Evolutionary conservation across 2,888 invertebrate genomes (phyloP).

Genomic region (Lithophane semibrunnea): DNA sequence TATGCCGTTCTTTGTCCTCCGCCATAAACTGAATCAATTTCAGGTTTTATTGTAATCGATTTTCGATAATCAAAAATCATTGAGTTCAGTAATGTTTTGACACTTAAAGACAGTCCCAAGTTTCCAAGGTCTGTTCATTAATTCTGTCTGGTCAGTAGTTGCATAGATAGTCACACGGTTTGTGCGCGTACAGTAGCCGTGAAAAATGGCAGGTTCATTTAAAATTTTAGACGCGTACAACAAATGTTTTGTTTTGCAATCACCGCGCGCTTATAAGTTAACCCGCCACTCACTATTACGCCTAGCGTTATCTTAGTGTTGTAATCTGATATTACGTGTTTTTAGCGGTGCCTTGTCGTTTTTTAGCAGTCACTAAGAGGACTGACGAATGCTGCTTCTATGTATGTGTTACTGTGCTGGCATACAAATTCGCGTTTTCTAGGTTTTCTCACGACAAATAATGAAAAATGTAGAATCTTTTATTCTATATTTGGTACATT

Average conservation of each 20-base stretch:
- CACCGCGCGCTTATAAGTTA: slow-evolving; percentile 63
- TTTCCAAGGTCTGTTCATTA: slow-evolving; percentile 47
- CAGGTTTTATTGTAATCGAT: slow-evolving; percentile 45
- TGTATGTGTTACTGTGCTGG: slow-evolving; percentile 26
- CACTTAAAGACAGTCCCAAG: slow-evolving; percentile 13
- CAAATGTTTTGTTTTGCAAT: slow-evolving; percentile 70
- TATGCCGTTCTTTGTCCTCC: slow-evolving; percentile 49
- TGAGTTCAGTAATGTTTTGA: slow-evolving; percentile 38
- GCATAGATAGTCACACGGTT: slow-evolving; percentile 53
- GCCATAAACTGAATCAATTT: slow-evolving; percentile 36
- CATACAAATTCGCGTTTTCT: slow-evolving; percentile 29
- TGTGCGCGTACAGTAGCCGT: slow-evolving; percentile 54
- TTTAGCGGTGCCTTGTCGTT: slow-evolving; percentile 53
- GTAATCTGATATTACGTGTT: slow-evolving; percentile 64
- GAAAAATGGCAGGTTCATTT: slow-evolving; percentile 71
- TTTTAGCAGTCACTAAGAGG: slow-evolving; percentile 39
- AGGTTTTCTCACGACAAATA: not conserved
- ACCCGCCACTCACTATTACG: slow-evolving; percentile 61
- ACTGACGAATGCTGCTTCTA: slow-evolving; percentile 28
- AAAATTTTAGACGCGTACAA: slow-evolving; percentile 74
- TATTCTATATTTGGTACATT: not conserved
- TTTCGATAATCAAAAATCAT: slow-evolving; percentile 36
- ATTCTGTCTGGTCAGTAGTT: slow-evolving; percentile 44
- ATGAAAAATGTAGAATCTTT: not conserved
- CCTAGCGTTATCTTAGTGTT: slow-evolving; percentile 63